phyloP scores from a whole-genome alignment of 2,797 vertebrate species.

The Chromobotia macracanthus region DNA sequence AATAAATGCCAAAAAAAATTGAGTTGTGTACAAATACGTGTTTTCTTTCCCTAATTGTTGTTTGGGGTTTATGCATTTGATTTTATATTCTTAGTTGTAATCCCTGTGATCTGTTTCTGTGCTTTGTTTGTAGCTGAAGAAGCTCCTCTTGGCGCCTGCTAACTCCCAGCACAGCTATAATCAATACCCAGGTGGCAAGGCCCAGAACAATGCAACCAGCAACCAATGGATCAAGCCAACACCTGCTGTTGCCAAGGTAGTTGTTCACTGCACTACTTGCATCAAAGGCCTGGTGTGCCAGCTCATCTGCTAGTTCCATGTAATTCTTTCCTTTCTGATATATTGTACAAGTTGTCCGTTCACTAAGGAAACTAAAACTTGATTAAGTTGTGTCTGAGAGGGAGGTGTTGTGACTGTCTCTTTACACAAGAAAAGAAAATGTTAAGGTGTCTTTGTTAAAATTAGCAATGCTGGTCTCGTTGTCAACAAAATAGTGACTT shows the following conservation, averaged over 20 bases:
- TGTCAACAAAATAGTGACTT: slow-evolving; percentile 7
- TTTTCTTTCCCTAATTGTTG: not conserved
- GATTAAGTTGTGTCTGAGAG: slow-evolving; percentile 12
- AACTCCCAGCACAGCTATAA: slow-evolving; percentile 99
- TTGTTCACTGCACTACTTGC: slow-evolving; percentile 64
- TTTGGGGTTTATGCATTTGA: not conserved
- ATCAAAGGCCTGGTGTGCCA: slow-evolving; percentile 36
- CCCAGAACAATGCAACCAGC: slow-evolving; percentile 94
- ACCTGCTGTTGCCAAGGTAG: slow-evolving; percentile 97
- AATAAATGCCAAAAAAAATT: not conserved
- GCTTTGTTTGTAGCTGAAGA: slow-evolving; percentile 88
- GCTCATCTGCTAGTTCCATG: slow-evolving; percentile 15
- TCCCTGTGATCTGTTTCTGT: slow-evolving; percentile 42
- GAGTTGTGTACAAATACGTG: not conserved
- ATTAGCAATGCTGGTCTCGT: not conserved
- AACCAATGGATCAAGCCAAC: slow-evolving; percentile 97
- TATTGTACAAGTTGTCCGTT: slow-evolving; percentile 26
- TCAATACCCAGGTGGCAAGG: slow-evolving; percentile 97
- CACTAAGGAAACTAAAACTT: slow-evolving; percentile 14
- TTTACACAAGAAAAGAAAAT: slow-evolving; percentile 19
- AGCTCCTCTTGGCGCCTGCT: slow-evolving; percentile 97
- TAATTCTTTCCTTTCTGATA: slow-evolving; percentile 37
- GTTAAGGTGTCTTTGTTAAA: not conserved
- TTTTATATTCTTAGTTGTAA: slow-evolving; percentile 3
- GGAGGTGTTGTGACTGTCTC: not conserved